Evolutionary conservation across 1,140 invertebrate genomes (phyloP).

Genomic region (Drosophila funebris): DNA sequence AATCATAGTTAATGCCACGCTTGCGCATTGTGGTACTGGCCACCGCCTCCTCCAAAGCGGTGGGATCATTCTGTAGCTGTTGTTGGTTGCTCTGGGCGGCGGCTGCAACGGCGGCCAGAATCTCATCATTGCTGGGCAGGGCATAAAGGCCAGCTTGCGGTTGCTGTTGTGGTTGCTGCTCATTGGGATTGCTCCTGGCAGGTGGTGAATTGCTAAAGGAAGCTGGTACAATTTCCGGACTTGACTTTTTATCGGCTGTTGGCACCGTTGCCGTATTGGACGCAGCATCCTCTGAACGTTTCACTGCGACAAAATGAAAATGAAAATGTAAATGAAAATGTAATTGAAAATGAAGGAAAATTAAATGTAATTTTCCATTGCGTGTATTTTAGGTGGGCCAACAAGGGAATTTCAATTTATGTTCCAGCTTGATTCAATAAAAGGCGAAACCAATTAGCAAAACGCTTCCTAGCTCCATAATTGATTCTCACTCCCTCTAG

Average conservation of each 20-base stretch:
- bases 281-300: constrained; percentile 54
- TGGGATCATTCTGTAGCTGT: constrained; percentile 61
- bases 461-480: constrained; percentile 62
- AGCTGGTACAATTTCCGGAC: constrained; percentile 80
- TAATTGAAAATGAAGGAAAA: constrained; percentile 33
- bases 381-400: constrained; percentile 35
- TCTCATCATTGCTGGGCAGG: constrained; percentile 75
- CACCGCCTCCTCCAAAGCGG: constrained; percentile 58
- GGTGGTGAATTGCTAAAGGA: constrained; percentile 71
- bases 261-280: constrained; percentile 34
- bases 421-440: constrained; percentile 65
- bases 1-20: constrained; percentile 74
- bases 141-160: constrained; percentile 57
- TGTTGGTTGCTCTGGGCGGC: constrained; percentile 66
- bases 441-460: constrained; percentile 71
- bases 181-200: constrained; percentile 9
- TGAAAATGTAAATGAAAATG: too few species aligned
- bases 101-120: constrained; percentile 74
- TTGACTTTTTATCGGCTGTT: constrained; percentile 75
- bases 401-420: constrained; percentile 53
- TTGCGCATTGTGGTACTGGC: constrained; percentile 70
- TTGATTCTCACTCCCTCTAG: constrained; percentile 68
- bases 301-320: constrained; percentile 37
- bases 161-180: constrained; percentile 32
- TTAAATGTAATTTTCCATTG: constrained; percentile 46